Percentiles rank a stretch among this genome's conserved stretches.
These are phyloP conservation scores for Amblyjoppa fuscipennis DNA, from an alignment of 2,888 invertebrate genomes.

Conservation along the genomic window DNA sequence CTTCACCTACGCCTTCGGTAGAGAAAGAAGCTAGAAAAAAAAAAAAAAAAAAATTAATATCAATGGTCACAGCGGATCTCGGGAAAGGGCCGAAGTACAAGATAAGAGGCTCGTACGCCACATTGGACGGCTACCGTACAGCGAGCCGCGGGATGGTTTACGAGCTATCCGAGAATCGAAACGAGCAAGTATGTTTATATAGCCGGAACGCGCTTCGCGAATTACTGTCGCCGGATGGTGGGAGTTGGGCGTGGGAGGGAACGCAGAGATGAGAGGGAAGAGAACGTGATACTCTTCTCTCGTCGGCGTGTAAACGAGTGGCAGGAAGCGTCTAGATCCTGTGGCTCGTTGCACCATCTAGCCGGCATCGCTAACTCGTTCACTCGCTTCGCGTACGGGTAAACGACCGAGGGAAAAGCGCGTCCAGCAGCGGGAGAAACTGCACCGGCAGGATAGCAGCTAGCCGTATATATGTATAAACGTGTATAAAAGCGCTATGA, in stretches of 20 bases:
- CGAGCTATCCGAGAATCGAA: constrained; percentile 56
- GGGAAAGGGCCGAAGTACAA: neutral
- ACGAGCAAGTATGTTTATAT: constrained; percentile 35
- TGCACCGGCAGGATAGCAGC: constrained; percentile 16
- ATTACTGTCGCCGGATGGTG: constrained; percentile 30
- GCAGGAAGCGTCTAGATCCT: constrained; percentile 77
- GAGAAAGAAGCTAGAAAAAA: neutral
- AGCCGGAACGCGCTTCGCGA: constrained; percentile 38
- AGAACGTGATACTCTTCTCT: constrained; percentile 48
- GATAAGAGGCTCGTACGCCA: neutral
- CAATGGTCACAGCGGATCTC: neutral
- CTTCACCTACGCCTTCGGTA: neutral
- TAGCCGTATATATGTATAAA: neutral
- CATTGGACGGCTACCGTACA: neutral
- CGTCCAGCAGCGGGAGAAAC: constrained; percentile 27
- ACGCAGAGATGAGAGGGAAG: constrained; percentile 32
- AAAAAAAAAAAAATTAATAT: neutral
- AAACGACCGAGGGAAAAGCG: constrained; percentile 74
- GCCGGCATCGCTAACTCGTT: constrained; percentile 34
- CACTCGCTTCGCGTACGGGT: constrained; percentile 60
- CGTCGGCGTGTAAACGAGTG: constrained; percentile 74
- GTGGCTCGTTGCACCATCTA: constrained; percentile 45
- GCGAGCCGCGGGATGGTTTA: constrained; percentile 23
- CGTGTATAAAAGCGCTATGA: constrained; percentile 1
- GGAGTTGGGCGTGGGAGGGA: constrained; percentile 12